These are phyloP conservation scores for Nymphicus hollandicus DNA, from an alignment of 2,113 vertebrate genomes.

Conservation along the genomic window DNA sequence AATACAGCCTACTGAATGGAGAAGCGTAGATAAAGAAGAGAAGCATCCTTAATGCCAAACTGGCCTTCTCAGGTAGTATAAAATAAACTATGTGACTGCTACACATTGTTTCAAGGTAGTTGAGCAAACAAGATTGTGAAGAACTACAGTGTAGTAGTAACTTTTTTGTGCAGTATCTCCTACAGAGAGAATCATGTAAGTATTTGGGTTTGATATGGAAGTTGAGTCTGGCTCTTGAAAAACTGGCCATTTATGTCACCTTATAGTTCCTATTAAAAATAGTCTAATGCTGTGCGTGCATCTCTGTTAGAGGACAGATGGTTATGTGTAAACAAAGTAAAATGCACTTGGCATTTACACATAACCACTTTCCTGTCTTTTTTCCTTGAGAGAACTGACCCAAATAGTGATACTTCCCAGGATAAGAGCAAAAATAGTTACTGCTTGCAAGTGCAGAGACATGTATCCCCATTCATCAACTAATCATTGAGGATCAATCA, in stretches of 20 bases:
- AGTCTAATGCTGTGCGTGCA: neutral
- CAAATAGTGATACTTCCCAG: neutral
- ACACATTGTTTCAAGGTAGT: neutral
- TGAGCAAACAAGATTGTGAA: neutral
- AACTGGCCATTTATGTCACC: neutral
- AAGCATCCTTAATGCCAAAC: neutral
- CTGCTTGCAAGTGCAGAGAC: neutral
- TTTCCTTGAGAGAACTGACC: neutral
- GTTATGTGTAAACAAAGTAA: neutral
- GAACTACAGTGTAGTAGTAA: neutral
- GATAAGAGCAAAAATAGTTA: neutral
- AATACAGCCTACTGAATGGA: neutral
- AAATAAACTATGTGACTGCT: neutral
- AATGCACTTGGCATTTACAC: neutral
- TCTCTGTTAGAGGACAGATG: neutral
- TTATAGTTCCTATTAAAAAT: neutral
- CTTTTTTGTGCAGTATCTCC: neutral
- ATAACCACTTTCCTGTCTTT: neutral
- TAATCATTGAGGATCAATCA: neutral
- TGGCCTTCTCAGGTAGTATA: neutral
- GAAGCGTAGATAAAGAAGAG: neutral
- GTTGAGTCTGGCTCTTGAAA: neutral
- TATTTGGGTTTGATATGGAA: neutral
- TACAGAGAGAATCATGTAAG: neutral
- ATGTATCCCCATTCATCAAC: neutral